Evolutionary conservation across 2,797 vertebrate genomes (phyloP).

Genomic region (Aeoliscus strigatus): DNA sequence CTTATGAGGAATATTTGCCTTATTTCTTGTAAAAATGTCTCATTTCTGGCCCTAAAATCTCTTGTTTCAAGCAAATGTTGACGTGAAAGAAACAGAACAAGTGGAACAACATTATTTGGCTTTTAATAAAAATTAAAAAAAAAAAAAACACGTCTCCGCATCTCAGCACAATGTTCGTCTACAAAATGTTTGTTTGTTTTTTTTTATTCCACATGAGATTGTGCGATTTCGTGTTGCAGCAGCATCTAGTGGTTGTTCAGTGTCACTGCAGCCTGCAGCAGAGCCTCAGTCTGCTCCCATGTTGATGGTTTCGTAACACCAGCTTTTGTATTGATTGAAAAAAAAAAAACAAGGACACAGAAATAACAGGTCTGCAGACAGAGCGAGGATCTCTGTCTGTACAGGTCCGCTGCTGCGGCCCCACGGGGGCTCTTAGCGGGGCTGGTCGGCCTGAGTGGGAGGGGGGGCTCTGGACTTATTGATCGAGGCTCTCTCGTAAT

Average conservation of each 20-base stretch:
- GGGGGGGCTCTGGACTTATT: slow-evolving; percentile 45
- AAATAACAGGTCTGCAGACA: slow-evolving; percentile 8
- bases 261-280: slow-evolving; percentile 37
- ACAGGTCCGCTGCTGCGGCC: slow-evolving; percentile 20
- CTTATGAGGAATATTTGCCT: too few species aligned
- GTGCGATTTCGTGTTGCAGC: slow-evolving; percentile 59
- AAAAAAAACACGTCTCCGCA: too few species aligned
- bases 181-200: too few species aligned
- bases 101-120: too few species aligned
- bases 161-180: too few species aligned
- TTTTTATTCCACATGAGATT: too few species aligned
- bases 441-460: slow-evolving; percentile 26
- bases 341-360: slow-evolving; percentile 6
- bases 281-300: background rate
- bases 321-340: slow-evolving; percentile 17
- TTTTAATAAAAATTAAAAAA: too few species aligned
- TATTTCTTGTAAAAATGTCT: too few species aligned
- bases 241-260: slow-evolving; percentile 52
- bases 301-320: slow-evolving; percentile 12
- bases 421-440: slow-evolving; percentile 25
- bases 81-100: too few species aligned
- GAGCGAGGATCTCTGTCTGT: slow-evolving; percentile 6
- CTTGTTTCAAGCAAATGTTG: too few species aligned
- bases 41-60: too few species aligned
- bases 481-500: slow-evolving; percentile 55